phyloP scores from a whole-genome alignment of 2,888 invertebrate genomes.

The Melanostoma mellinum region DNA sequence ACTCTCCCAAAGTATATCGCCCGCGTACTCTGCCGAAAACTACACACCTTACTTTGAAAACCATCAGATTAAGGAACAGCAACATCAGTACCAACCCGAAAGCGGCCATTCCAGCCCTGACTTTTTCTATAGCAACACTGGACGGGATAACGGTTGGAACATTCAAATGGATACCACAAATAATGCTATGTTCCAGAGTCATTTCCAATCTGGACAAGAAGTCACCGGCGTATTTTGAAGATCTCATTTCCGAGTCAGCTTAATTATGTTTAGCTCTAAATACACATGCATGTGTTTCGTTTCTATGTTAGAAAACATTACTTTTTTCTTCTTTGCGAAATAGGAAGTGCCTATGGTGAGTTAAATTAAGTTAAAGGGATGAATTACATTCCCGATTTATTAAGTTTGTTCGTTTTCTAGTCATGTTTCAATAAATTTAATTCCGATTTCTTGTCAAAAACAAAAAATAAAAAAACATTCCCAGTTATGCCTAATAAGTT shows the following conservation, averaged over 20 bases:
- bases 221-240: constrained; percentile 49
- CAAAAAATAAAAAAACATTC: constrained; percentile 19
- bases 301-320: constrained; percentile 24
- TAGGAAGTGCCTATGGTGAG: constrained; percentile 39
- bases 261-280: constrained; percentile 18
- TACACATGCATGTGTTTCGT: background rate
- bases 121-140: constrained; percentile 80
- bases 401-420: constrained; percentile 68
- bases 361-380: constrained; percentile 26
- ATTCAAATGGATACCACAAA: constrained; percentile 78
- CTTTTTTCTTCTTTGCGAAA: background rate
- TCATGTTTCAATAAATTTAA: constrained; percentile 60
- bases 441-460: constrained; percentile 62
- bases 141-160: constrained; percentile 80
- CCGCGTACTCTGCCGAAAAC: constrained; percentile 34
- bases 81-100: constrained; percentile 72
- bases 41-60: constrained; percentile 52
- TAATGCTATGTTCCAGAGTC: constrained; percentile 33
- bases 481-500: constrained; percentile 58
- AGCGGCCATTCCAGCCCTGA: constrained; percentile 76
- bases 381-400: constrained; percentile 39
- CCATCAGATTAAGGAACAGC: constrained; percentile 60
- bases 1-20: constrained; percentile 47
- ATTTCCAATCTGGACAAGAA: constrained; percentile 46
- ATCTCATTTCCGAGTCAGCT: background rate